These are phyloP conservation scores for Lydus trimaculatus DNA, from an alignment of 2,888 invertebrate genomes.

Conservation along the genomic window DNA sequence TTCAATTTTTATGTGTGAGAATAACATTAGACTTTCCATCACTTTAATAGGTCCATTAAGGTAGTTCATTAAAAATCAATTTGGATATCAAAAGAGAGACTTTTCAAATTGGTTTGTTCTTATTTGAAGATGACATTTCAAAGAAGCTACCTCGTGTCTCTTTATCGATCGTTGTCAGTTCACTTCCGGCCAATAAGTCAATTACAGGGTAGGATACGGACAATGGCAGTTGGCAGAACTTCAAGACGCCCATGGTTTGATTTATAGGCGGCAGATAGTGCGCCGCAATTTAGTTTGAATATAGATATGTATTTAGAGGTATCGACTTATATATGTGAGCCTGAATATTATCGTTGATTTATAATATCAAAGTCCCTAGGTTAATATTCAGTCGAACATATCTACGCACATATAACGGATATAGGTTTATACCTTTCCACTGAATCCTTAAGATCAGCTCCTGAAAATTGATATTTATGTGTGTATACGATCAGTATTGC, in stretches of 20 bases:
- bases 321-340: conserved; percentile 49
- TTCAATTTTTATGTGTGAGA: background rate
- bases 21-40: conserved; percentile 18
- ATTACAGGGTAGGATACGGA: conserved; percentile 58
- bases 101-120: conserved; percentile 17
- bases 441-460: background rate
- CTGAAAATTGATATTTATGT: conserved; percentile 12
- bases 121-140: conserved; percentile 49
- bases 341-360: conserved; percentile 47
- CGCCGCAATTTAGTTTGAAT: conserved; percentile 54
- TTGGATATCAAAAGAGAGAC: conserved; percentile 33
- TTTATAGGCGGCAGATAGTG: conserved; percentile 56
- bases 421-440: background rate
- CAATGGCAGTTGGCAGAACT: conserved; percentile 60
- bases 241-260: conserved; percentile 59
- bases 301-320: conserved; percentile 55
- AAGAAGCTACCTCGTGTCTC: conserved; percentile 38
- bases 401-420: background rate
- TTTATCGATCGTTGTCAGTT: conserved; percentile 55
- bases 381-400: conserved; percentile 18
- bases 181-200: conserved; percentile 61
- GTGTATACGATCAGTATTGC: background rate
- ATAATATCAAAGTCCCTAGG: conserved; percentile 31
- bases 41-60: conserved; percentile 34
- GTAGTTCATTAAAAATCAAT: conserved; percentile 49